phyloP scores from a whole-genome alignment of 2,888 invertebrate species.

The Endotricha flammealis region DNA sequence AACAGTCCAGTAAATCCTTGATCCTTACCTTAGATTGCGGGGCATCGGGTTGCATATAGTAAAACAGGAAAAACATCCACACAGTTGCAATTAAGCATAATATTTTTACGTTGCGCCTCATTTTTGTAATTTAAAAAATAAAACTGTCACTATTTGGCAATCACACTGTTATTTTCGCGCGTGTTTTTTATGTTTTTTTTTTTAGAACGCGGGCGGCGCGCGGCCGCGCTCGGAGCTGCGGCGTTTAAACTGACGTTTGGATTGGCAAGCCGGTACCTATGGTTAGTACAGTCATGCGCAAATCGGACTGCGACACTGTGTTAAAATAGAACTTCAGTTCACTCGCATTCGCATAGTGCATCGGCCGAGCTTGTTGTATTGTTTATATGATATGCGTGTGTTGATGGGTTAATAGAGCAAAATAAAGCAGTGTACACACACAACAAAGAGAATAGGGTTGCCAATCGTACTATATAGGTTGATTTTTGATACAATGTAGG shows the following conservation, averaged over 20 bases:
- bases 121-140: slow-evolving; percentile 27
- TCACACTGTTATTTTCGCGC: slow-evolving; percentile 22
- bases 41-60: slow-evolving; percentile 68
- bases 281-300: slow-evolving; percentile 63
- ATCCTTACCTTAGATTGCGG: slow-evolving; percentile 54
- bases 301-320: slow-evolving; percentile 53
- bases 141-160: slow-evolving; percentile 24
- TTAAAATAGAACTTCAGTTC: slow-evolving; percentile 56
- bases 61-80: slow-evolving; percentile 69
- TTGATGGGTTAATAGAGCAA: neutral
- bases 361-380: slow-evolving; percentile 32
- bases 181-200: slow-evolving; percentile 37
- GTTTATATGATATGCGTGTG: slow-evolving; percentile 12
- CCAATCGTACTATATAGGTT: too few relatives aligned
- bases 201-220: slow-evolving; percentile 50
- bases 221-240: slow-evolving; percentile 67
- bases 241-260: slow-evolving; percentile 50
- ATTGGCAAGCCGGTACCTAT: slow-evolving; percentile 8
- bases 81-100: slow-evolving; percentile 59
- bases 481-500: too few relatives aligned
- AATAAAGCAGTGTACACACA: too few relatives aligned
- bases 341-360: slow-evolving; percentile 26
- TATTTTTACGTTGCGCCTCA: slow-evolving; percentile 70
- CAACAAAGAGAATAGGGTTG: too few relatives aligned
- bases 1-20: neutral